Conservation (phyloP, 2,888 invertebrate species). For the Hofmannophila pseudospretella region DNA sequence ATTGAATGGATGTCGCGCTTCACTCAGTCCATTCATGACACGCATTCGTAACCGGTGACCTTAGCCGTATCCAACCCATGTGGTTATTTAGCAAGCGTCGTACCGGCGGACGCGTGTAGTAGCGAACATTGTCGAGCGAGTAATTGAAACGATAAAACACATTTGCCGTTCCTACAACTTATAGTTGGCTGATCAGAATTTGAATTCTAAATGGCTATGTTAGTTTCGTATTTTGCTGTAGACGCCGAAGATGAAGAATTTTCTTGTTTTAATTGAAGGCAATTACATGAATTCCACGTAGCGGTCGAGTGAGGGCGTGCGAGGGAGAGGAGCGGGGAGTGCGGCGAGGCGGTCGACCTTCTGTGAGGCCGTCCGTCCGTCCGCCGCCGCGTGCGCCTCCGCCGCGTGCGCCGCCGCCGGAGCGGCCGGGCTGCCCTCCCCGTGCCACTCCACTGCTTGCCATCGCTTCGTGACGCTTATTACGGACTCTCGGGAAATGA, state of each 20-base stretch:
- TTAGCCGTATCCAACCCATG: slow-evolving; percentile 38
- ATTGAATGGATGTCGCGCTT: slow-evolving; percentile 50
- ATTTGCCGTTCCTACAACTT: slow-evolving; percentile 14
- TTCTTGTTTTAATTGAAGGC: slow-evolving; percentile 69
- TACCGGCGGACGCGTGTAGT: slow-evolving; percentile 26
- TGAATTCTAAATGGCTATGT: slow-evolving; percentile 8
- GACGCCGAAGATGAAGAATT: slow-evolving; percentile 3
- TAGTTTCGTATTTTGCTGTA: slow-evolving; percentile 4
- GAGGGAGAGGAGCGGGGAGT: slow-evolving; percentile 24
- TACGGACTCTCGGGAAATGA: no score
- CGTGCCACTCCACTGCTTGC: slow-evolving; percentile 60
- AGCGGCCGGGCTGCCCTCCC: slow-evolving; percentile 51
- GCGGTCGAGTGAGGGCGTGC: slow-evolving; percentile 45
- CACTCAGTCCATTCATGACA: slow-evolving; percentile 54
- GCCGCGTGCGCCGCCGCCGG: slow-evolving; percentile 56
- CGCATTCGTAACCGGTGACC: slow-evolving; percentile 45
- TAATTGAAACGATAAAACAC: slow-evolving; percentile 29
- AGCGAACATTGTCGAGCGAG: slow-evolving; percentile 34
- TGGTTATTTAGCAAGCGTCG: slow-evolving; percentile 33
- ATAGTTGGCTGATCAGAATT: neutral
- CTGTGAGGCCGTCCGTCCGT: slow-evolving; percentile 65
- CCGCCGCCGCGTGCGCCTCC: slow-evolving; percentile 48
- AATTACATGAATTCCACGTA: slow-evolving; percentile 75
- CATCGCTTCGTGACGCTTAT: slow-evolving; percentile 11
- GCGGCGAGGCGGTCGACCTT: slow-evolving; percentile 66